Conservation (phyloP, 2,113 vertebrate species). For the Stegostoma tigrinum region DNA sequence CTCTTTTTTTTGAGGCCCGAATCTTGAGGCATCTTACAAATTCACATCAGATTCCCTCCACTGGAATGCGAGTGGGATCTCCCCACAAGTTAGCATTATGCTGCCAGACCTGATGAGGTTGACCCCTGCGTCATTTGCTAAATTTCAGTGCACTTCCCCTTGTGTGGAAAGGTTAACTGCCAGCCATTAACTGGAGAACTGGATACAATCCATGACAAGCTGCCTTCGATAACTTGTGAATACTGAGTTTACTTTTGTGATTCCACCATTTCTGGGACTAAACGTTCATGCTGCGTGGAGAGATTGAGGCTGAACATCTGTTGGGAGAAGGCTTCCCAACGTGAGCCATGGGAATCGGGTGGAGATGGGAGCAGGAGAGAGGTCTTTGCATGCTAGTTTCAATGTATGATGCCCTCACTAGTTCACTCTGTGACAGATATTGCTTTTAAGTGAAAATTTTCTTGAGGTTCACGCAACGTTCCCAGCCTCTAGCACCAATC, state of each 20-base stretch:
- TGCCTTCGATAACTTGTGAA: neutral
- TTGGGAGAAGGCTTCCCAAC: neutral
- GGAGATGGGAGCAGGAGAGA: neutral
- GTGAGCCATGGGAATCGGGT: neutral
- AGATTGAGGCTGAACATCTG: neutral
- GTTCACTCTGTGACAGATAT: neutral
- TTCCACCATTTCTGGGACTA: neutral
- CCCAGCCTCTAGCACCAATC: neutral
- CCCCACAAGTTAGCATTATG: neutral
- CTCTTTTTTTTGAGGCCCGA: no score
- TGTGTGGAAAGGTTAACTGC: neutral
- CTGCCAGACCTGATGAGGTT: neutral
- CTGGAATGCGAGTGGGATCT: neutral
- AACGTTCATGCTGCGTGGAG: neutral
- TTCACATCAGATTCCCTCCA: neutral
- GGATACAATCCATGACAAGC: neutral
- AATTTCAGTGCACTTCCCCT: neutral
- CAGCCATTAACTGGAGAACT: neutral
- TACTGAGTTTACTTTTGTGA: neutral
- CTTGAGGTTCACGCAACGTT: neutral
- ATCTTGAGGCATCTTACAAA: neutral
- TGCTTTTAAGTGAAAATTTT: neutral
- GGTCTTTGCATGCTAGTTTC: neutral
- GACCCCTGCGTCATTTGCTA: neutral
- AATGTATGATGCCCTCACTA: neutral